A percentile compares a stretch with the other conserved stretches of the same genome.
phyloP scores from a whole-genome alignment of 2,797 vertebrate genomes.

The Lagorchestes hirsutus region DNA sequence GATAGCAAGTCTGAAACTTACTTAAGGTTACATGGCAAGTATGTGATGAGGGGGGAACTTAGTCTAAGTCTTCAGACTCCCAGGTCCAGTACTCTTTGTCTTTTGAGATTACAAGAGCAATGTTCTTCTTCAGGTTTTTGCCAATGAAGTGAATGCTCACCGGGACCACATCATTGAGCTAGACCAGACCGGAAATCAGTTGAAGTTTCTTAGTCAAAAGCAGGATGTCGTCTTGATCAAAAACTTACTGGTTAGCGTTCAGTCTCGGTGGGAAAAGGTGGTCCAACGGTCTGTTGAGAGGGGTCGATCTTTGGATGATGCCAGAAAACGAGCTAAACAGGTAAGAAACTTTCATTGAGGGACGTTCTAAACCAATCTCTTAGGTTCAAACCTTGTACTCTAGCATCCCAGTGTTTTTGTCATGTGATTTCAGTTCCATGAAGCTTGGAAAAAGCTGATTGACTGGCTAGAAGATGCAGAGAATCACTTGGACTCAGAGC shows the following conservation, averaged over 20 bases:
- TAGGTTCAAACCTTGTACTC: accelerated
- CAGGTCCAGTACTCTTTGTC: accelerated
- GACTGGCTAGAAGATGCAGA: constrained; percentile 99
- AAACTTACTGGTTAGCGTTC: constrained; percentile 97
- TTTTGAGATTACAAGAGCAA: accelerated
- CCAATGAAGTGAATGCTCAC: constrained; percentile 98
- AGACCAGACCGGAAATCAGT: constrained; percentile 96
- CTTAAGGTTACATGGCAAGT: background rate
- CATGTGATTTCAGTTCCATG: constrained; percentile 91
- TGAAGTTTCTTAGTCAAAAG: constrained; percentile 98
- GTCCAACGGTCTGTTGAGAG: constrained; percentile 97
- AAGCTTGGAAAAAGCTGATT: constrained; percentile 98
- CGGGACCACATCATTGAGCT: constrained; percentile 96
- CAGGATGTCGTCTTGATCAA: constrained; percentile 99
- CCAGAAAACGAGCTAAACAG: constrained; percentile 98
- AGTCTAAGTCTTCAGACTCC: accelerated
- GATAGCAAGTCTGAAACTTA: background rate
- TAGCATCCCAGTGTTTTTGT: constrained; percentile 20
- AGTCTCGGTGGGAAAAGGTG: constrained; percentile 99
- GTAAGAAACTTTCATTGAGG: constrained; percentile 81
- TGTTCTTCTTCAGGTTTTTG: constrained; percentile 91
- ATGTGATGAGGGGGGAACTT: background rate
- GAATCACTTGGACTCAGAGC: constrained; percentile 95
- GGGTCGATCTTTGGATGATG: constrained; percentile 95
- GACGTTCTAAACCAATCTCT: accelerated